Evolutionary conservation across 2,888 invertebrate species (phyloP).

Genomic region (Mythimna pallens): DNA sequence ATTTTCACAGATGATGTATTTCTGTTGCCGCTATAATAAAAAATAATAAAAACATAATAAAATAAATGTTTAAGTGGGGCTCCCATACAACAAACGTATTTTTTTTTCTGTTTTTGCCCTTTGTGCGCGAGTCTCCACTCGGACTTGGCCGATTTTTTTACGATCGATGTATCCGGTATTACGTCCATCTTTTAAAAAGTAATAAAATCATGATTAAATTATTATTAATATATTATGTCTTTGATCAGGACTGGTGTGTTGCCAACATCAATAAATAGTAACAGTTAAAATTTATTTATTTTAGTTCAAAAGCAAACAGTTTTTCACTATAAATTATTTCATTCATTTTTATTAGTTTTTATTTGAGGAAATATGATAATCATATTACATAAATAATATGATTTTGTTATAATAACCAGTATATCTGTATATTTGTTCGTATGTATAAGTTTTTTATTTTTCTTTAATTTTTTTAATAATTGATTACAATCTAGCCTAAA

Average conservation of each 20-base stretch:
- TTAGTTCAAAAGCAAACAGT: conserved; percentile 47
- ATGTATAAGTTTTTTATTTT: too few relatives aligned
- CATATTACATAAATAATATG: conserved; percentile 32
- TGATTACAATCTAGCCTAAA: too few relatives aligned
- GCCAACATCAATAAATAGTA: conserved; percentile 47
- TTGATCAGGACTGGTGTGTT: conserved; percentile 47
- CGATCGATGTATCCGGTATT: conserved; percentile 6
- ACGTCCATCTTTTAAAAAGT: conserved; percentile 22
- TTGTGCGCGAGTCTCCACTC: too few relatives aligned
- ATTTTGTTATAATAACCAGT: conserved; percentile 9
- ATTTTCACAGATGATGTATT: too few relatives aligned
- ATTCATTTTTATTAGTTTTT: conserved; percentile 30
- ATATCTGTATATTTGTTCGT: neutral
- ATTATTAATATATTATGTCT: conserved; percentile 44
- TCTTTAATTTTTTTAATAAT: too few relatives aligned
- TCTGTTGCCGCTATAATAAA: too few relatives aligned
- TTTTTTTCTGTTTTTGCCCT: too few relatives aligned
- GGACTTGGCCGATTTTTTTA: neutral
- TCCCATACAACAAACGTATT: too few relatives aligned
- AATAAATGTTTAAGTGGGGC: too few relatives aligned
- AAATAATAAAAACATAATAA: too few relatives aligned
- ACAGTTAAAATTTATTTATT: conserved; percentile 49
- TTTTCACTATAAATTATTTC: conserved; percentile 38
- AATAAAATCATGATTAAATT: conserved; percentile 38
- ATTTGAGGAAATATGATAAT: conserved; percentile 27